Conservation (phyloP, 1,140 invertebrate species). For the Brachystomella parvula region DNA sequence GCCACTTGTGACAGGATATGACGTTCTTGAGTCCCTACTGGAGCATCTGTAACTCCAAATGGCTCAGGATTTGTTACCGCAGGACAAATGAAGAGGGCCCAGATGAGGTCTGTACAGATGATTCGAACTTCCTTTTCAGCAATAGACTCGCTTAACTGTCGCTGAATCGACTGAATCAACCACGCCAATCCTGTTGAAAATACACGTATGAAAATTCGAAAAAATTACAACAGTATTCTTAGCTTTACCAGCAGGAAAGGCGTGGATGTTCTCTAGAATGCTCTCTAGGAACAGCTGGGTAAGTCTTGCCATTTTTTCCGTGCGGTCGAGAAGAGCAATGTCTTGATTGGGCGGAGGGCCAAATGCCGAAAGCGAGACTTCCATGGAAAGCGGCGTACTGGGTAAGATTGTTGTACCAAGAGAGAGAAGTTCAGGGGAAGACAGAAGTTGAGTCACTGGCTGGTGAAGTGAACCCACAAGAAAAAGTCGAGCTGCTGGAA, state of each 20-base stretch:
- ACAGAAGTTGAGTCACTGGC: constrained; percentile 81
- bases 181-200: constrained; percentile 47
- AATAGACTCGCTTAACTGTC: constrained; percentile 42
- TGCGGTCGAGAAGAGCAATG: constrained; percentile 67
- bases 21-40: constrained; percentile 28
- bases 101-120: constrained; percentile 85
- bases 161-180: constrained; percentile 52
- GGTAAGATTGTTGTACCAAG: constrained; percentile 23
- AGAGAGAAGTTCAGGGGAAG: constrained; percentile 29
- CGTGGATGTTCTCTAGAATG: constrained; percentile 76
- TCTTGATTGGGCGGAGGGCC: constrained; percentile 68
- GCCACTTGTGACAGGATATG: constrained; percentile 41
- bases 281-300: constrained; percentile 74
- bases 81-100: constrained; percentile 90
- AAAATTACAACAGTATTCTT: constrained; percentile 55
- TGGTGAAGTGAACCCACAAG: constrained; percentile 82
- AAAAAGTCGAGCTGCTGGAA: constrained; percentile 84
- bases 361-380: constrained; percentile 59
- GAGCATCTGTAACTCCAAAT: constrained; percentile 53
- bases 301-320: constrained; percentile 68
- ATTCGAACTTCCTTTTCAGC: constrained; percentile 51
- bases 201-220: constrained; percentile 43
- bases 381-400: constrained; percentile 40
- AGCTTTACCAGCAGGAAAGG: constrained; percentile 76
- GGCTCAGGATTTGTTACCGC: constrained; percentile 94